Evolutionary conservation across 2,888 invertebrate species (phyloP).

Genomic region (Drosophila paranaensis): DNA sequence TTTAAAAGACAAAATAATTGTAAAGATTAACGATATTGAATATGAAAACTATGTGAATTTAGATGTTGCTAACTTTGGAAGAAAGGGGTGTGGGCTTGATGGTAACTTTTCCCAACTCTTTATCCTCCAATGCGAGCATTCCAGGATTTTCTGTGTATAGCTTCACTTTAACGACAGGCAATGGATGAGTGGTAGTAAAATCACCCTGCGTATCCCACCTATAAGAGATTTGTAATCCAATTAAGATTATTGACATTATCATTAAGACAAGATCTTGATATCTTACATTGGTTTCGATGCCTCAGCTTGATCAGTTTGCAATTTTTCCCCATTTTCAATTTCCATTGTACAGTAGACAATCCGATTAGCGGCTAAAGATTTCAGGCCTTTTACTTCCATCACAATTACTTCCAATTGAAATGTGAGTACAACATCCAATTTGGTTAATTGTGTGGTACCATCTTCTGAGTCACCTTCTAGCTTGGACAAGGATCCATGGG

Average conservation of each 20-base stretch:
- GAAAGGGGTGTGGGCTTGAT: constrained; percentile 94
- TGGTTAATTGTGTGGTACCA: constrained; percentile 97
- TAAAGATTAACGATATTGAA: background rate
- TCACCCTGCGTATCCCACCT: constrained; percentile 99
- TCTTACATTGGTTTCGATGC: constrained; percentile 98
- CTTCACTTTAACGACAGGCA: constrained; percentile 99
- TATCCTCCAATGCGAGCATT: constrained; percentile 99
- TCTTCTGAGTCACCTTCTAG: constrained; percentile 98
- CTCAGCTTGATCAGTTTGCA: constrained; percentile 99
- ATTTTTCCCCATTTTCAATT: constrained; percentile 99
- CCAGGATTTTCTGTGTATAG: constrained; percentile 98
- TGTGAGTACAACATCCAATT: constrained; percentile 98
- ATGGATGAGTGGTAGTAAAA: constrained; percentile 98
- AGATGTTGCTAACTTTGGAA: constrained; percentile 88
- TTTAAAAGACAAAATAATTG: constrained; percentile 1
- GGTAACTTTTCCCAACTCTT: constrained; percentile 97
- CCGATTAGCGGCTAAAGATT: constrained; percentile 97
- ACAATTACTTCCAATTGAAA: constrained; percentile 99
- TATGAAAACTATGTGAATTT: background rate
- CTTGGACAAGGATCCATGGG: constrained; percentile 96
- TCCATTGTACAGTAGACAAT: constrained; percentile 99
- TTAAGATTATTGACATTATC: constrained; percentile 1
- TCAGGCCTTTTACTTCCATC: constrained; percentile 99
- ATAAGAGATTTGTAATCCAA: background rate
- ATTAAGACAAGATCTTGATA: background rate